Conservation (phyloP, 2,797 vertebrate species). For the Sebastes wilsoni region DNA sequence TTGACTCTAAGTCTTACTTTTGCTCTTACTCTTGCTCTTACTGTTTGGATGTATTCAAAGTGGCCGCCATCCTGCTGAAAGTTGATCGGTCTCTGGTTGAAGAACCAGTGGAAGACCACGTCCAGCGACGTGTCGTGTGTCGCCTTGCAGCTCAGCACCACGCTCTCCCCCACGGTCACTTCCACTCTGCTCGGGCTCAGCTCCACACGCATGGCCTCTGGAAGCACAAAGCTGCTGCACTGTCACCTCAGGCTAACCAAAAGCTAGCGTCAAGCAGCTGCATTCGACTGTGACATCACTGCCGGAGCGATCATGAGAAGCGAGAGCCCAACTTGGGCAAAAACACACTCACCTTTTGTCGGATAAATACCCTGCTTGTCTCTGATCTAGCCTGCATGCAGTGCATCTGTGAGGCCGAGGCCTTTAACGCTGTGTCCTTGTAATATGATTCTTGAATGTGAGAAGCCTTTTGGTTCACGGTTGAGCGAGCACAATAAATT, state of each 20-base stretch:
- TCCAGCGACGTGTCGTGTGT: conserved; percentile 91
- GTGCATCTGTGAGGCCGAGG: conserved; percentile 25
- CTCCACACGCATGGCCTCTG: conserved; percentile 95
- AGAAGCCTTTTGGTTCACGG: conserved; percentile 67
- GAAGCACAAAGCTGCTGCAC: conserved; percentile 79
- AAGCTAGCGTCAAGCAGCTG: conserved; percentile 38
- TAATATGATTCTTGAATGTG: conserved; percentile 74
- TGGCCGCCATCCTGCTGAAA: conserved; percentile 92
- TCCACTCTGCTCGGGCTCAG: conserved; percentile 91
- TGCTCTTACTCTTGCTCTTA: conserved; percentile 84
- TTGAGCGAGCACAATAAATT: conserved; percentile 73
- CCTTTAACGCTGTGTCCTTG: conserved; percentile 60
- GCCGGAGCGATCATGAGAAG: neutral
- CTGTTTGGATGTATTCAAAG: conserved; percentile 96
- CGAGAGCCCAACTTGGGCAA: neutral
- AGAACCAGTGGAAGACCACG: conserved; percentile 92
- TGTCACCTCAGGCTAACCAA: conserved; percentile 76
- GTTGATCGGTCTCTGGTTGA: conserved; percentile 90
- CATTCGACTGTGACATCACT: conserved; percentile 31
- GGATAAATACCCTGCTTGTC: conserved; percentile 32
- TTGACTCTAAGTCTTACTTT: conserved; percentile 7
- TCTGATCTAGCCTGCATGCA: conserved; percentile 24
- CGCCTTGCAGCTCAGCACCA: conserved; percentile 95
- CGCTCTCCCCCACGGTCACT: conserved; percentile 94
- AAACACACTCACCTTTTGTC: conserved; percentile 44